Percentiles rank a stretch among this genome's conserved stretches.
Conservation (phyloP, 2,888 invertebrate species). For the Nebria brevicollis region DNA sequence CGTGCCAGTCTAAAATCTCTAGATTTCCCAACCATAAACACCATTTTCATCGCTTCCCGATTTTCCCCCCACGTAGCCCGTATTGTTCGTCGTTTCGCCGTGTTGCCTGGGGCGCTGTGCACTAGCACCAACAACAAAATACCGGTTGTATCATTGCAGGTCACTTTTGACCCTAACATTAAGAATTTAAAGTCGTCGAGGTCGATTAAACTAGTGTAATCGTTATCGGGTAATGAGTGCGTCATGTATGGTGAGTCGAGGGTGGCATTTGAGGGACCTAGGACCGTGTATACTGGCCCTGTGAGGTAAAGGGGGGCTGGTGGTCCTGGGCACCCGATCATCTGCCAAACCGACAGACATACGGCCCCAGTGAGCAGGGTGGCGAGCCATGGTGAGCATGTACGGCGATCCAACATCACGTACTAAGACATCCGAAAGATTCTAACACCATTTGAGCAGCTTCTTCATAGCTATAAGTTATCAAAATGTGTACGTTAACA, state of each 20-base stretch:
- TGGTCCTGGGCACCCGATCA: constrained; percentile 50
- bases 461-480: background rate
- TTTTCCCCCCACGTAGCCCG: constrained; percentile 78
- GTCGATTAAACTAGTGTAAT: constrained; percentile 65
- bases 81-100: constrained; percentile 72
- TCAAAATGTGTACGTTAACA: background rate
- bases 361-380: constrained; percentile 48
- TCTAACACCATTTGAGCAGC: background rate
- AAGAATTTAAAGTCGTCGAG: constrained; percentile 71
- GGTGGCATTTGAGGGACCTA: constrained; percentile 32
- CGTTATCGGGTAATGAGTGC: constrained; percentile 49
- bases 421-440: background rate
- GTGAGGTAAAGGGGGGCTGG: constrained; percentile 24
- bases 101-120: constrained; percentile 75
- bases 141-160: constrained; percentile 56
- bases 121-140: constrained; percentile 73
- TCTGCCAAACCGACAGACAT: constrained; percentile 52
- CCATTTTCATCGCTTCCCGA: constrained; percentile 66
- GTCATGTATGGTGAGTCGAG: constrained; percentile 26
- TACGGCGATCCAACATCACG: constrained; percentile 46
- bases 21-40: constrained; percentile 74
- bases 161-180: constrained; percentile 64
- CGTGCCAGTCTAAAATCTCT: constrained; percentile 59
- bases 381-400: constrained; percentile 49
- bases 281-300: constrained; percentile 25